These are phyloP conservation scores for Machimus rusticus DNA, from an alignment of 2,888 invertebrate genomes.

Conservation along the genomic window DNA sequence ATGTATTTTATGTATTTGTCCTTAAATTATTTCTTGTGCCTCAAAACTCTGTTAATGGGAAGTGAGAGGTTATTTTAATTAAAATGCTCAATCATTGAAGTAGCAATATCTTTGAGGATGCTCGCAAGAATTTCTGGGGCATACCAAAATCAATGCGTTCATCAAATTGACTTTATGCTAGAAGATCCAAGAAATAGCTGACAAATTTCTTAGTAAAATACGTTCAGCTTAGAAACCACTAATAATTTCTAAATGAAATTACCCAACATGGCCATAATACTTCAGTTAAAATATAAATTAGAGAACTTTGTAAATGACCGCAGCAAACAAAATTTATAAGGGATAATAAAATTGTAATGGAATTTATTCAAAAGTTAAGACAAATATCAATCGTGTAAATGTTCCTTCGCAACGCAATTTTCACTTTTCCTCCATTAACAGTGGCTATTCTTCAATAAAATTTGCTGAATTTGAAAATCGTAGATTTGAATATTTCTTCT, in stretches of 20 bases:
- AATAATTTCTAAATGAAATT: neutral
- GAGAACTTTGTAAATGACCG: neutral
- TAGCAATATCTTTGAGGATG: neutral
- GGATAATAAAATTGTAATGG: neutral
- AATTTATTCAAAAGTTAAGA: neutral
- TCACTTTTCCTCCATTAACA: neutral
- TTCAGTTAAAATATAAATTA: neutral
- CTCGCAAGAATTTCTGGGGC: neutral
- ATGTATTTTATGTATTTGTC: neutral
- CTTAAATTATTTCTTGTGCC: neutral
- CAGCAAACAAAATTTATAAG: neutral
- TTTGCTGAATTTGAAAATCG: constrained; percentile 64
- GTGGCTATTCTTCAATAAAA: constrained; percentile 27
- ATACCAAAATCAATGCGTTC: neutral
- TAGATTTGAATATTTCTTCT: constrained; percentile 96
- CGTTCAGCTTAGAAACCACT: neutral
- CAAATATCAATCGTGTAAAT: neutral
- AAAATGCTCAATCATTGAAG: neutral
- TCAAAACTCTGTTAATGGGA: neutral
- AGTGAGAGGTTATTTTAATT: neutral
- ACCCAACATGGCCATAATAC: neutral
- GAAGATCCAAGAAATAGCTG: neutral
- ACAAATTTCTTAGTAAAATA: neutral
- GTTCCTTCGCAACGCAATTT: neutral
- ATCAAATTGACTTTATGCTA: neutral